Conservation (phyloP, 2,888 invertebrate species). For the Polyommatus iphigenia region DNA sequence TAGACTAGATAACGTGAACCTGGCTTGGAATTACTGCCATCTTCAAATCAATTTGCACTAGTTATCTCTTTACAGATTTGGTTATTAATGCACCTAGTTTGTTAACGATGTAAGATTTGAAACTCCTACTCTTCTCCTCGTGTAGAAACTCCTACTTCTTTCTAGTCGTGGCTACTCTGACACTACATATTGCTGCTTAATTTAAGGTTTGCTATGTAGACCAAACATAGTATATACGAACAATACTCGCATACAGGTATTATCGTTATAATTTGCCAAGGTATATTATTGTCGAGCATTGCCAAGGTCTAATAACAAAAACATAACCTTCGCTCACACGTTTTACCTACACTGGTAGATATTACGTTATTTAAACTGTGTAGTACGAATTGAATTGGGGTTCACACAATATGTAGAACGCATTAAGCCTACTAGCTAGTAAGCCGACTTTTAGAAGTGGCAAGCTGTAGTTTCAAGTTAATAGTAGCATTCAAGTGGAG, state of each 20-base stretch:
- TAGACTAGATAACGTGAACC: neutral
- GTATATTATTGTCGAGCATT: conserved; percentile 38
- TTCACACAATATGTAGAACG: neutral
- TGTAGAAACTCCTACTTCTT: too few relatives aligned
- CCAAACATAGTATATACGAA: neutral
- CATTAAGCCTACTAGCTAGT: too few relatives aligned
- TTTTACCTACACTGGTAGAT: conserved; percentile 45
- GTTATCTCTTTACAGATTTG: too few relatives aligned
- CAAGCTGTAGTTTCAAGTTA: neutral
- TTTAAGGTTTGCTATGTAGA: neutral
- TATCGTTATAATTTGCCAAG: neutral
- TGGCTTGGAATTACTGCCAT: neutral
- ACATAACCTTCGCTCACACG: conserved; percentile 53
- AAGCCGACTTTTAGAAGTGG: too few relatives aligned
- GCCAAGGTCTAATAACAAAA: conserved; percentile 55
- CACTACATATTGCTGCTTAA: too few relatives aligned
- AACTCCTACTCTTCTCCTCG: too few relatives aligned
- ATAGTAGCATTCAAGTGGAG: neutral
- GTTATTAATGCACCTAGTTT: too few relatives aligned
- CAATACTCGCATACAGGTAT: neutral
- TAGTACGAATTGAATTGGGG: neutral
- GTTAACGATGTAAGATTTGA: neutral
- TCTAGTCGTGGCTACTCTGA: too few relatives aligned
- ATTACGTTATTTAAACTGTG: neutral
- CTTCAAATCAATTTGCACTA: too few relatives aligned